Evolutionary conservation across 2,797 vertebrate genomes (phyloP).

Genomic region (Malurus leucopterus): DNA sequence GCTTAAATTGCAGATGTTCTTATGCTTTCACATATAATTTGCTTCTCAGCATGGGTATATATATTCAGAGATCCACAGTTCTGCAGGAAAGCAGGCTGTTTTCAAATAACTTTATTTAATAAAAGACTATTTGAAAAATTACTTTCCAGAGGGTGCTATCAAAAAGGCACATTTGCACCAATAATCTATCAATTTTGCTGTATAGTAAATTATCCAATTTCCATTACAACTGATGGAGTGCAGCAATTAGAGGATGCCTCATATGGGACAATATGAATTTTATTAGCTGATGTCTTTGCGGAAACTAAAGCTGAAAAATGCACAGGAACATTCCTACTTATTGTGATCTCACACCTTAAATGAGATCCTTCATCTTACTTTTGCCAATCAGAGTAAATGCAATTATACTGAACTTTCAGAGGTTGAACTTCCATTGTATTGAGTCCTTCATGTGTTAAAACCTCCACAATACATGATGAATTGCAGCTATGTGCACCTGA

Average conservation of each 20-base stretch:
- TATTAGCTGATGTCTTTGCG: neutral
- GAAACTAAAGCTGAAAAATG: neutral
- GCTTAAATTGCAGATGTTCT: slow-evolving; percentile 22
- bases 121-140: slow-evolving; percentile 31
- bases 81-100: neutral
- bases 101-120: slow-evolving; percentile 45
- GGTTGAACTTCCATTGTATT: neutral
- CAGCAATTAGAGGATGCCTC: slow-evolving; percentile 1
- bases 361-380: neutral
- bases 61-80: neutral
- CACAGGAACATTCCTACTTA: neutral
- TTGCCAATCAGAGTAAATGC: neutral
- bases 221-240: neutral
- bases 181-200: neutral
- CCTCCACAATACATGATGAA: neutral
- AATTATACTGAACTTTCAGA: neutral
- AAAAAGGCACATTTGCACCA: slow-evolving; percentile 5
- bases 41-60: slow-evolving; percentile 2
- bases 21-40: slow-evolving; percentile 12
- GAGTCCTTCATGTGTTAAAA: neutral
- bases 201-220: neutral
- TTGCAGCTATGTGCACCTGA: neutral
- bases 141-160: slow-evolving; percentile 6
- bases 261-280: neutral
- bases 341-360: neutral